These are phyloP conservation scores for Sinohyriopsis cumingii DNA, from an alignment of 2,888 invertebrate species.

Conservation along the genomic window DNA sequence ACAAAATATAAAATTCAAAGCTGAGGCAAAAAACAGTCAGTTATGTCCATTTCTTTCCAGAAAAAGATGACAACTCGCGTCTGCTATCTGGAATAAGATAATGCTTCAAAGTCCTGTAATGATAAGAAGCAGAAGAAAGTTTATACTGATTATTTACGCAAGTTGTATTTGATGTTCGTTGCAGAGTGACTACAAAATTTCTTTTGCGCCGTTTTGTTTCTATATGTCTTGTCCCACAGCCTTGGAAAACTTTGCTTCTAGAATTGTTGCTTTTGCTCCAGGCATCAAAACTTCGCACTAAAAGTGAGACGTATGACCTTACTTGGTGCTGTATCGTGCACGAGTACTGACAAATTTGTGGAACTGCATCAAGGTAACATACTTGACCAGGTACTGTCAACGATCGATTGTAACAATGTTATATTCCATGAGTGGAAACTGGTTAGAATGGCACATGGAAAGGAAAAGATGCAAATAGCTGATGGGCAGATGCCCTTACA, in stretches of 20 bases:
- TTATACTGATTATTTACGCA: slow-evolving; percentile 26
- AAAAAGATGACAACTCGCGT: slow-evolving; percentile 24
- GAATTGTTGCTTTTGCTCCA: slow-evolving; percentile 19
- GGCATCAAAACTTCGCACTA: slow-evolving; percentile 24
- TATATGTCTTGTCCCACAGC: slow-evolving; percentile 10
- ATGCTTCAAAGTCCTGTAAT: slow-evolving; percentile 21
- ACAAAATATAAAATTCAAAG: too few relatives aligned
- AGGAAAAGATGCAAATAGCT: slow-evolving; percentile 23
- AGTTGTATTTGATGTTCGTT: slow-evolving; percentile 19
- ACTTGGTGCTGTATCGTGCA: not conserved
- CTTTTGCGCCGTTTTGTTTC: slow-evolving; percentile 15
- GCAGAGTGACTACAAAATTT: slow-evolving; percentile 18
- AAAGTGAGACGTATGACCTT: slow-evolving; percentile 14
- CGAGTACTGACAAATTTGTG: slow-evolving; percentile 27
- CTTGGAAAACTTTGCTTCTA: slow-evolving; percentile 15
- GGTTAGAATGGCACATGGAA: slow-evolving; percentile 23
- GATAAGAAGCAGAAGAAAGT: slow-evolving; percentile 17
- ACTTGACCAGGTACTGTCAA: slow-evolving; percentile 5
- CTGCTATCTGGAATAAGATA: slow-evolving; percentile 18
- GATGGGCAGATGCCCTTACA: slow-evolving; percentile 13
- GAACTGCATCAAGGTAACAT: slow-evolving; percentile 5
- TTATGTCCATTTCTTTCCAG: slow-evolving; percentile 15
- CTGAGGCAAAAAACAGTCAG: slow-evolving; percentile 2
- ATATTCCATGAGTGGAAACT: slow-evolving; percentile 27
- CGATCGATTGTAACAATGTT: slow-evolving; percentile 7